A percentile compares a stretch with the other conserved stretches of the same genome.
Conservation (phyloP, 2,797 vertebrate genomes). For the Clarias laeviceps region DNA sequence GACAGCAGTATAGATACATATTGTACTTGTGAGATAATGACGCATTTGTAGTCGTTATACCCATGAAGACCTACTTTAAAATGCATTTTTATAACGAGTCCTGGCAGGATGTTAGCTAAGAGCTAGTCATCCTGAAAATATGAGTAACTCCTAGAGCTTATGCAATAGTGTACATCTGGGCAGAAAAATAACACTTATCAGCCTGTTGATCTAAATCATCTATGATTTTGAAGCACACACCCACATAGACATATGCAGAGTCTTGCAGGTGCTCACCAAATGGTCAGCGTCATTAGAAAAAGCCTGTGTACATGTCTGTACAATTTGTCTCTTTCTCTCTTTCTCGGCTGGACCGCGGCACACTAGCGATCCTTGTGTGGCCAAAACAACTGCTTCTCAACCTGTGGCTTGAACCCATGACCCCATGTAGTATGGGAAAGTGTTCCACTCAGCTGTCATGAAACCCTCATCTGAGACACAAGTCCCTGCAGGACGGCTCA, state of each 20-base stretch:
- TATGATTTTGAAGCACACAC: constrained; percentile 19
- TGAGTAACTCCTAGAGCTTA: not conserved
- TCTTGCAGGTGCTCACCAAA: constrained; percentile 30
- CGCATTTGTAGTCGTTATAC: not conserved
- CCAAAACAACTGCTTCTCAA: constrained; percentile 72
- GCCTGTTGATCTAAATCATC: constrained; percentile 21
- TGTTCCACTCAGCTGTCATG: constrained; percentile 74
- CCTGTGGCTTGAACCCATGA: constrained; percentile 69
- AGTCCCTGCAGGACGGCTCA: constrained; percentile 30
- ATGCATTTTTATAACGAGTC: not conserved
- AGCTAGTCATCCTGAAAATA: not conserved
- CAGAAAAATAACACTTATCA: constrained; percentile 1
- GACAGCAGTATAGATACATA: not conserved
- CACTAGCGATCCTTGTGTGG: constrained; percentile 70
- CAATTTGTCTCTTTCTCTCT: constrained; percentile 44
- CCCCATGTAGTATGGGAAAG: constrained; percentile 78
- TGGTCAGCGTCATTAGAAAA: constrained; percentile 35
- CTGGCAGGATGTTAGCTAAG: constrained; percentile 17
- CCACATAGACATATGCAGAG: constrained; percentile 48
- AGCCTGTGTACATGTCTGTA: constrained; percentile 43
- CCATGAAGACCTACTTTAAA: constrained; percentile 3
- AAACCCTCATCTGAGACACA: constrained; percentile 42
- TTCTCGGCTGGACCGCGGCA: constrained; percentile 53
- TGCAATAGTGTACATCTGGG: not conserved
- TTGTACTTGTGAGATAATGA: not conserved